These are phyloP conservation scores for Callopanchax toddi DNA, from an alignment of 2,113 vertebrate genomes.

Conservation along the genomic window DNA sequence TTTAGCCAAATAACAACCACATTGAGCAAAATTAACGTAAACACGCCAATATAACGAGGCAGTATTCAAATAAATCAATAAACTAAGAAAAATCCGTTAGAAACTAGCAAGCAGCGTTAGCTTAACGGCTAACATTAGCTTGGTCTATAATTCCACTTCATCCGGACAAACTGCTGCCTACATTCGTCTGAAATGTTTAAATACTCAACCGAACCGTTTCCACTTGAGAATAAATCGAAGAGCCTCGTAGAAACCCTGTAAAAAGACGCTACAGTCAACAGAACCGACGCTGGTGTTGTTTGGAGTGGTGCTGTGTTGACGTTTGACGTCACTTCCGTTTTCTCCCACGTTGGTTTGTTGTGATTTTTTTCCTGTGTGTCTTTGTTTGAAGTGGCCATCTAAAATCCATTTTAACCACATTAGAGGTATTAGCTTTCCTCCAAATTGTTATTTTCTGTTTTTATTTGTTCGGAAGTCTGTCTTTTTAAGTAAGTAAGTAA, in stretches of 20 bases:
- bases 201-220: not conserved
- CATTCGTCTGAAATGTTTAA: not conserved
- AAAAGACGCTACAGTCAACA: not conserved
- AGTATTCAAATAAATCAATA: not conserved
- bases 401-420: too few species aligned
- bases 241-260: slow-evolving; percentile 25
- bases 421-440: too few species aligned
- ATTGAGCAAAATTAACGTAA: rapidly evolving
- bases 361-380: slow-evolving; percentile 1
- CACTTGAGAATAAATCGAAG: rapidly evolving
- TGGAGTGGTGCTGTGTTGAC: slow-evolving; percentile 15
- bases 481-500: too few species aligned
- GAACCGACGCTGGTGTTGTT: slow-evolving; percentile 1
- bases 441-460: too few species aligned
- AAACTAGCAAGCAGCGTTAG: not conserved
- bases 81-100: not conserved
- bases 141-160: not conserved
- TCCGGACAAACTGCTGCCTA: not conserved
- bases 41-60: too few species aligned
- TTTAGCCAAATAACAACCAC: not conserved
- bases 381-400: too few species aligned
- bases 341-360: slow-evolving; percentile 64
- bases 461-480: too few species aligned
- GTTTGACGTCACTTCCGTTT: slow-evolving; percentile 47
- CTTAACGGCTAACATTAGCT: slow-evolving; percentile 31